A percentile compares a stretch with the other conserved stretches of the same genome.
Conservation (phyloP, 2,797 vertebrate genomes). For the Gymnodraco acuticeps region DNA sequence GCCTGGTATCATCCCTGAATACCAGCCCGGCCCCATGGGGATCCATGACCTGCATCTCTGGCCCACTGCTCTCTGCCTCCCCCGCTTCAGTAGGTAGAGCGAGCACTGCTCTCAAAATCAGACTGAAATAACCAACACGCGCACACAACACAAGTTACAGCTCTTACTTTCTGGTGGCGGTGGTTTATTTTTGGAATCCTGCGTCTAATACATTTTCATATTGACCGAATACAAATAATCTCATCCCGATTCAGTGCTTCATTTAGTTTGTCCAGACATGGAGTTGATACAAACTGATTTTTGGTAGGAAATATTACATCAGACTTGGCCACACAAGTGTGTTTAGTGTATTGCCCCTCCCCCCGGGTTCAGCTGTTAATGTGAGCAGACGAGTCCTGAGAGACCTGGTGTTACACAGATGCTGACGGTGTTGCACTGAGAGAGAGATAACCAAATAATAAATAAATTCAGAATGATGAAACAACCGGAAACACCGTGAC, state of each 20-base stretch:
- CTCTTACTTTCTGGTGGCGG: constrained; percentile 23
- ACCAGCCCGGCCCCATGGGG: constrained; percentile 75
- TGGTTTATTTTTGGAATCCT: constrained; percentile 43
- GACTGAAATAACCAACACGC: constrained; percentile 49
- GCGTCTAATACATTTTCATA: constrained; percentile 48
- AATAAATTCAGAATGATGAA: constrained; percentile 65
- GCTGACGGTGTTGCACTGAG: constrained; percentile 34
- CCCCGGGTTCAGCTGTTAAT: constrained; percentile 29
- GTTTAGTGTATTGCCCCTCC: constrained; percentile 6
- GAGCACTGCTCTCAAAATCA: constrained; percentile 54
- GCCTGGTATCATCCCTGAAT: constrained; percentile 75
- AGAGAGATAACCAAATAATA: constrained; percentile 45
- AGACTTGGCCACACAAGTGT: constrained; percentile 18
- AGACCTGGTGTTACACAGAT: constrained; percentile 43
- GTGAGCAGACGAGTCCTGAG: constrained; percentile 25
- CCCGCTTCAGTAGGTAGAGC: constrained; percentile 40
- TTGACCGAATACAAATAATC: constrained; percentile 51
- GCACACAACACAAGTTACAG: constrained; percentile 24
- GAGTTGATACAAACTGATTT: background rate
- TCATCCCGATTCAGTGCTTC: background rate
- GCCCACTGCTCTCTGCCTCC: constrained; percentile 62
- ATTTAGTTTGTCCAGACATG: constrained; percentile 20
- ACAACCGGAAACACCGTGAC: constrained; percentile 56
- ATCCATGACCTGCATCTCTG: constrained; percentile 79
- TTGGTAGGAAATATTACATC: background rate